Percentiles rank a stretch among this genome's conserved stretches.
Evolutionary conservation across 2,888 invertebrate genomes (phyloP).

Genomic region (Drosophila falleni): DNA sequence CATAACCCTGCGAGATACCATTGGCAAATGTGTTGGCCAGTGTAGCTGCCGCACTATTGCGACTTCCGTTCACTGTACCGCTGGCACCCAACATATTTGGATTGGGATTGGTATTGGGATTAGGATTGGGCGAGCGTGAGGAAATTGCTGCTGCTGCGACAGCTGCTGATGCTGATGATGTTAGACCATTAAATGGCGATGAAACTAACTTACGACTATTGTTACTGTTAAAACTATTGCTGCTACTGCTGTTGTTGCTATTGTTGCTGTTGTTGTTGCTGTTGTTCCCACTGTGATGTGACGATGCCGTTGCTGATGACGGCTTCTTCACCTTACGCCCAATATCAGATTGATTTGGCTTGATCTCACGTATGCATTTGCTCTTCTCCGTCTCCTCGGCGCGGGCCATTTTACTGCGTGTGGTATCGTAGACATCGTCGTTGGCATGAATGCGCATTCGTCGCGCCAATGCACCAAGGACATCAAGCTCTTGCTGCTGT

Average conservation of each 20-base stretch:
- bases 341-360: conserved; percentile 95
- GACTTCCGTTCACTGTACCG: conserved; percentile 73
- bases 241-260: conserved; percentile 66
- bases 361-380: conserved; percentile 97
- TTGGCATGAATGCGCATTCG: conserved; percentile 97
- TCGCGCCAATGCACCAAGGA: conserved; percentile 93
- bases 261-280: conserved; percentile 52
- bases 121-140: conserved; percentile 81
- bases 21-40: conserved; percentile 83
- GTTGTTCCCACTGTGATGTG: conserved; percentile 64
- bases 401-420: conserved; percentile 95
- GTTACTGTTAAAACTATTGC: conserved; percentile 83
- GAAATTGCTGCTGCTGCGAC: conserved; percentile 53
- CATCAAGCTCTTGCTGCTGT: conserved; percentile 89
- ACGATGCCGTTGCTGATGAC: conserved; percentile 18
- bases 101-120: conserved; percentile 82
- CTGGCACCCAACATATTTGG: conserved; percentile 80
- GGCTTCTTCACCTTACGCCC: conserved; percentile 94
- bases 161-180: conserved; percentile 41
- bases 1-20: conserved; percentile 81
- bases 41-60: conserved; percentile 72
- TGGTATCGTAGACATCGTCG: conserved; percentile 97
- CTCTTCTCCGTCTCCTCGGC: conserved; percentile 97
- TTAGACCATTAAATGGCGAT: conserved; percentile 77
- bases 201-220: conserved; percentile 83